Base-by-base conservation (phyloP, 2,113 vertebrate species). In the Orthonyx spaldingii region DNA sequence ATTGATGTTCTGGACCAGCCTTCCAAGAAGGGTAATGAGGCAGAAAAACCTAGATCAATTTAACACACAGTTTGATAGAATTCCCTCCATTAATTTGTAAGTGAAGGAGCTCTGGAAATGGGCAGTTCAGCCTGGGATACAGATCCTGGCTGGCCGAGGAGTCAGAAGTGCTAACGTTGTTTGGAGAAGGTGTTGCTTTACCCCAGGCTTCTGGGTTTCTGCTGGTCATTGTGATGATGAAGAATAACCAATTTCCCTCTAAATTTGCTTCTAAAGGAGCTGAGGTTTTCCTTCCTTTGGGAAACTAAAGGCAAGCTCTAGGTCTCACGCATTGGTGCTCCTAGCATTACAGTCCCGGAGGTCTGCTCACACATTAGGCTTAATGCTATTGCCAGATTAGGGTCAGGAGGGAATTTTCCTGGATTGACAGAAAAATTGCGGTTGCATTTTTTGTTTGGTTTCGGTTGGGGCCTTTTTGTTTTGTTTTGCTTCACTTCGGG, bases 341-440 rank as follows among this genome's bases (percentile, higher is more conserved):
- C 44, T 32, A 64, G 65, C 32, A 32, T 82, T 71, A 64, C 24
- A 66, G 65, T n/a, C 69, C 37, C 69, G 72, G 82, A 80, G 70
- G 66, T 56, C 94, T 90, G 92, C 92, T 90, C 70, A 53, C 76
- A 94, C 57, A 79, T 68, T 13, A 93, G 78, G 85, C 88, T 96
- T 95, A 96, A 75, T 0, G 3, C 57, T 83, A 37, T 50, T 87
- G 90, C 85, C 92, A 96, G 92, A 95, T 96, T 97, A 96, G 94
- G 96, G 95, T 94, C 95, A 96, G 90, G 66, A 95, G 70, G 90
- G 95, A 95, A 94, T 96, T 96, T 93, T 91, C 90, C 66, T 46
- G 76, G 78, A 88, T 28, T 88, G 85, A 82, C 10, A 76, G 81
- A 89, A 94, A 87, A 84, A 84, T 20, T 59, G 42, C 12, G 7